Evolutionary conservation across 2,113 vertebrate genomes (phyloP).

Genomic region (Callipepla californica): DNA sequence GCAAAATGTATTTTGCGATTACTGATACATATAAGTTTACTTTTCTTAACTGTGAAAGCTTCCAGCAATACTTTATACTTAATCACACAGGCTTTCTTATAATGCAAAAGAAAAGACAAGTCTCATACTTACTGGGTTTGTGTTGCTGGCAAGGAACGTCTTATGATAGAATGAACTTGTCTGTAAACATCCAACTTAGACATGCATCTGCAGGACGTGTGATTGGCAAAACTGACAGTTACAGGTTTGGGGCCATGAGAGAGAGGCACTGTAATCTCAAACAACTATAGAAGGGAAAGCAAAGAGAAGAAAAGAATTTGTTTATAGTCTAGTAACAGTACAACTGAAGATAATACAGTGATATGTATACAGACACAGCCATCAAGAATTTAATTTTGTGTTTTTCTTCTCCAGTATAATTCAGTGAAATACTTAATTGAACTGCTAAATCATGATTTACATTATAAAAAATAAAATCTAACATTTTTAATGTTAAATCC

Average conservation of each 20-base stretch:
- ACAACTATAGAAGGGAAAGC: slow-evolving; percentile 80
- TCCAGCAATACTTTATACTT: background rate
- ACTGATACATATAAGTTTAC: fast-evolving
- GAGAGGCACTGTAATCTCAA: slow-evolving; percentile 95
- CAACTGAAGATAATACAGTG: background rate
- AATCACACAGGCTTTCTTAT: background rate
- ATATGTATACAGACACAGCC: background rate
- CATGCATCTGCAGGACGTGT: slow-evolving; percentile 95
- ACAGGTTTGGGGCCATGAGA: slow-evolving; percentile 92
- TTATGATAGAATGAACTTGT: slow-evolving; percentile 96
- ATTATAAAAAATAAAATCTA: background rate
- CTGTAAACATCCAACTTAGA: slow-evolving; percentile 95
- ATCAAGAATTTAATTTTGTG: background rate
- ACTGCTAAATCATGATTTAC: background rate
- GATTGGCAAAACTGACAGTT: slow-evolving; percentile 96
- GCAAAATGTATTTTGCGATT: background rate
- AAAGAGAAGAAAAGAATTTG: background rate
- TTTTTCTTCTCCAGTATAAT: background rate
- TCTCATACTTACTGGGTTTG: slow-evolving; percentile 86
- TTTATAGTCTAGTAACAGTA: background rate
- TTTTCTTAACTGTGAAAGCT: background rate
- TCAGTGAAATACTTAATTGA: background rate
- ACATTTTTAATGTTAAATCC: background rate
- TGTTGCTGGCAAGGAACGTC: slow-evolving; percentile 87
- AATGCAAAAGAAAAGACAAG: background rate